A percentile compares a stretch with the other conserved stretches of the same genome.
Evolutionary conservation across 2,888 invertebrate genomes (phyloP).

Genomic region (Eupithecia tripunctaria): DNA sequence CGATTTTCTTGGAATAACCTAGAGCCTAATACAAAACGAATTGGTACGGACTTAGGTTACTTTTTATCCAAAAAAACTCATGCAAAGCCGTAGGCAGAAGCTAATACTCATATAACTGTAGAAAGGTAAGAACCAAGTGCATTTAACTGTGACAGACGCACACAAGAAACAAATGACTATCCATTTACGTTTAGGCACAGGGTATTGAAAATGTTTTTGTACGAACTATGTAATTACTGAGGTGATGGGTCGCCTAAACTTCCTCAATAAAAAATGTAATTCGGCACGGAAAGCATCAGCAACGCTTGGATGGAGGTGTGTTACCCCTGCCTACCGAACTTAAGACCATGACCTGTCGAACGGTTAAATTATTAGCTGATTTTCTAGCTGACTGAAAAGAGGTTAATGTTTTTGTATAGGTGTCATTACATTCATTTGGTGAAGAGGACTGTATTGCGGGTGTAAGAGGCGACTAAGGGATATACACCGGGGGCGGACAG

Average conservation of each 20-base stretch:
- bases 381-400: no score
- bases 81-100: background rate
- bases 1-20: constrained; percentile 52
- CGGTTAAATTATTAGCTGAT: background rate
- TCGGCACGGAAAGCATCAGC: constrained; percentile 51
- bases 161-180: constrained; percentile 7
- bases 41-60: background rate
- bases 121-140: background rate
- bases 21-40: background rate
- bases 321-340: constrained; percentile 47
- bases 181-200: constrained; percentile 37
- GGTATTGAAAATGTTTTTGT: constrained; percentile 44
- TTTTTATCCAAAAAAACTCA: background rate
- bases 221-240: constrained; percentile 55
- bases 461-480: no score
- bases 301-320: constrained; percentile 55
- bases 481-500: no score
- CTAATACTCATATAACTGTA: background rate
- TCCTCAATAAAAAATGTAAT: constrained; percentile 67
- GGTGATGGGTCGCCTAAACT: constrained; percentile 63
- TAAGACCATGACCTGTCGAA: constrained; percentile 64
- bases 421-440: no score
- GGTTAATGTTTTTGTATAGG: no score
- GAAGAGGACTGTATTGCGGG: no score
- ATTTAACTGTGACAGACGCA: constrained; percentile 6